Conservation (phyloP, 1,140 invertebrate species). For the Tetranychus urticae region DNA sequence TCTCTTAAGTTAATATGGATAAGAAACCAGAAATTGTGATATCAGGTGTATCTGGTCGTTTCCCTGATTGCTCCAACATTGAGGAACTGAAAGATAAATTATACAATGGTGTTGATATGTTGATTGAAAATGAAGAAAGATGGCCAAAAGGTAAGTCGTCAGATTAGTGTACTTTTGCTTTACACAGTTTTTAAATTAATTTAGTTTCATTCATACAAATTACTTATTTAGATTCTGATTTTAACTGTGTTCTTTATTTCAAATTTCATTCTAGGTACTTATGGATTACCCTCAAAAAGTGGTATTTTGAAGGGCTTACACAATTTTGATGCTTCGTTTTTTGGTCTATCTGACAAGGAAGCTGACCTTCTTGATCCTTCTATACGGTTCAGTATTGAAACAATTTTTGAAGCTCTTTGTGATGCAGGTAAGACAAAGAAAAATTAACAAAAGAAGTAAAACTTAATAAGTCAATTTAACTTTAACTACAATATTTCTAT, state of each 20-base stretch:
- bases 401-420: background rate
- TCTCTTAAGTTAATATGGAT: background rate
- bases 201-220: constrained; percentile 29
- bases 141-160: constrained; percentile 15
- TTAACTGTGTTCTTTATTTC: constrained; percentile 61
- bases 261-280: constrained; percentile 50
- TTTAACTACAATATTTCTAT: too few relatives aligned
- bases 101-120: constrained; percentile 56
- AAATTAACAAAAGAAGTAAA: background rate
- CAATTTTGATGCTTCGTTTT: constrained; percentile 75
- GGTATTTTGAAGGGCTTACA: constrained; percentile 47
- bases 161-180: background rate
- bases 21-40: constrained; percentile 52
- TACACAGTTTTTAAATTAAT: constrained; percentile 39
- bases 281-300: background rate
- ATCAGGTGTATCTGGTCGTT: constrained; percentile 60
- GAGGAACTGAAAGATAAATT: constrained; percentile 68
- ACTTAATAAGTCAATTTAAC: too few relatives aligned
- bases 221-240: constrained; percentile 59
- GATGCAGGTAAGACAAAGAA: background rate
- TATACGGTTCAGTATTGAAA: background rate
- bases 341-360: constrained; percentile 34
- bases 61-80: constrained; percentile 62
- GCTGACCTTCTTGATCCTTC: constrained; percentile 5
- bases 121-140: constrained; percentile 10